Conservation (phyloP, 2,797 vertebrate species). For the Cirrhinus molitorella region DNA sequence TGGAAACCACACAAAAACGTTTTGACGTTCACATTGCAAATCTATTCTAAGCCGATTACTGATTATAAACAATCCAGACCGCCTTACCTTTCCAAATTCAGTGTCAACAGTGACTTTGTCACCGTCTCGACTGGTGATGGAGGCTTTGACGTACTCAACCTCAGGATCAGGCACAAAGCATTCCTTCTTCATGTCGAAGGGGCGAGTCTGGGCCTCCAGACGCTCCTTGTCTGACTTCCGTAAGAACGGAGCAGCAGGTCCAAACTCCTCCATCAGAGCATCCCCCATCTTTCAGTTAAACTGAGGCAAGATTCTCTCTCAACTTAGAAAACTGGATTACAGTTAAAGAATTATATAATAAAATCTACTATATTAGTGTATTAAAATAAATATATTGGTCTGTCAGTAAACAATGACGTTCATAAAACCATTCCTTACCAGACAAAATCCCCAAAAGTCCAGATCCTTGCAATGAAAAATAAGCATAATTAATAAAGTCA, state of each 20-base stretch:
- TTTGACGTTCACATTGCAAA: not conserved
- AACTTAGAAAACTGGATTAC: not conserved
- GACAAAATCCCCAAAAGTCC: conserved; percentile 27
- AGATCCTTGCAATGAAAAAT: conserved; percentile 24
- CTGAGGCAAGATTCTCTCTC: not conserved
- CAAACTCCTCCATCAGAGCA: conserved; percentile 74
- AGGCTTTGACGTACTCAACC: conserved; percentile 79
- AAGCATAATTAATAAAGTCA: not conserved
- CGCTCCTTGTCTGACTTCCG: conserved; percentile 71
- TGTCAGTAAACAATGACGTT: not conserved
- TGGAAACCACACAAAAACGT: not conserved
- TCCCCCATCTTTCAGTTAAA: conserved; percentile 53
- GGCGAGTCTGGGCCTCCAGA: conserved; percentile 77
- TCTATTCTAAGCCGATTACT: not conserved
- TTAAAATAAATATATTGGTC: not conserved
- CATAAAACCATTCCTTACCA: conserved; percentile 34
- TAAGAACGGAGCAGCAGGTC: conserved; percentile 74
- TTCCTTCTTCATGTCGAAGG: conserved; percentile 74
- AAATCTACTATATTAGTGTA: not conserved
- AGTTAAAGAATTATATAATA: too few species aligned
- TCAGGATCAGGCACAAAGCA: conserved; percentile 71
- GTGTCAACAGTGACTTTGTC: conserved; percentile 82
- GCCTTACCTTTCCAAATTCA: conserved; percentile 76
- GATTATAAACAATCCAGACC: not conserved
- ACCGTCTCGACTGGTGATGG: conserved; percentile 76